Evolutionary conservation across 2,888 invertebrate species (phyloP), one percentile per base, ranked within the genome.

Genomic region (Phyllotreta striolata): DNA sequence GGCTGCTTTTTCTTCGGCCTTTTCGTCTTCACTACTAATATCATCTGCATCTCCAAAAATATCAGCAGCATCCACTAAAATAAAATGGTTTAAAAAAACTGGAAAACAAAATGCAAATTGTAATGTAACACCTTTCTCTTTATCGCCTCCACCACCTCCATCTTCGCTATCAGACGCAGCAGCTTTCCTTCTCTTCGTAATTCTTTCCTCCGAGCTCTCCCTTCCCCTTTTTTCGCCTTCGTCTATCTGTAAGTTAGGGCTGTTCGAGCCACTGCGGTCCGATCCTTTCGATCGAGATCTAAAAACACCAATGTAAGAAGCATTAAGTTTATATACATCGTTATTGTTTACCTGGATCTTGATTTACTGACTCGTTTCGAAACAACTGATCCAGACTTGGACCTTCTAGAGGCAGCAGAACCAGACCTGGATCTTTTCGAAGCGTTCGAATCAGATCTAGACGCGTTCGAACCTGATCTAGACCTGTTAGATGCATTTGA

Each of bases 41-140:
- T 96, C 96, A 66, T 95, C 91, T 10, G 95, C 96, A 82, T 96
- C 96, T 8, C 96, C 96, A 81, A 96, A 96, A 35, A 96, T 84
- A 6, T 93, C 94, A 69, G 91, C 91, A 0, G 94, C 92, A 37
- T 89, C 90, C 55, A 89, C 90, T 85, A 80, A 63, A 74, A 54
- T 34, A 10, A 10, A 9, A 14, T 39, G 6, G 4, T 14, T 3
- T 12, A 8, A 46, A 9, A 13, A 37, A 24, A 14, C 6, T n/a
- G n/a, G n/a, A n/a, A 38, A 35, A 13, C 9, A 6, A 47, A 41
- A 34, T 9, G 39, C 9, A 24, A 49, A 47, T 7, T 52, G 4
- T 49, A 14, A 1, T 41, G 24, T 7, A 14, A 35, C 51, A 68
- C 71, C 73, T 55, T 74, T 71, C 34, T 75, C 70, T 49, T 66